Percentiles rank a stretch among this genome's conserved stretches.
phyloP scores from a whole-genome alignment of 2,888 invertebrate genomes.

The Drosophila meridiana region DNA sequence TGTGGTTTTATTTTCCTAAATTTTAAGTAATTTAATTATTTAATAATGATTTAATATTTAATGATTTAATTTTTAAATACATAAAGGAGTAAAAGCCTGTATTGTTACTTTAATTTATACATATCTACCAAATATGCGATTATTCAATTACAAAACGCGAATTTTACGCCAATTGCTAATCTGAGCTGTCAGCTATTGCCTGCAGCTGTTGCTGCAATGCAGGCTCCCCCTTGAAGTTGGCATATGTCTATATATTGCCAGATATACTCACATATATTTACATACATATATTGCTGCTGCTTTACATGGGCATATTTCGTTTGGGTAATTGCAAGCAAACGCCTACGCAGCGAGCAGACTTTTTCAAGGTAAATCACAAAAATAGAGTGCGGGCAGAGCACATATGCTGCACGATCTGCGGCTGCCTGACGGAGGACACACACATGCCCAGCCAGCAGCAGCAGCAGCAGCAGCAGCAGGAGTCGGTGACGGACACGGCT shows the following conservation, averaged over 20 bases:
- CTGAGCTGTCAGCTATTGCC: constrained; percentile 2
- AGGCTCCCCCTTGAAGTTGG: constrained; percentile 3
- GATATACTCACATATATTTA: not conserved
- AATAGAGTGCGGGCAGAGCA: constrained; percentile 56
- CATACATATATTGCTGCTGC: not conserved
- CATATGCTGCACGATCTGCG: constrained; percentile 29
- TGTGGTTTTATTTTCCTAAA: too few relatives aligned
- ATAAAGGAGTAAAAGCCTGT: not conserved
- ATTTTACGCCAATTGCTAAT: constrained; percentile 1
- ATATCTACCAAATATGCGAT: not conserved
- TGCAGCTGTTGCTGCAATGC: constrained; percentile 12
- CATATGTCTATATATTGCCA: not conserved
- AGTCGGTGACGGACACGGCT: constrained; percentile 73
- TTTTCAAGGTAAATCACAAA: constrained; percentile 75
- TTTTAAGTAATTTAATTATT: too few relatives aligned
- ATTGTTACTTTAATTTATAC: too few relatives aligned
- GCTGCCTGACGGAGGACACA: constrained; percentile 63
- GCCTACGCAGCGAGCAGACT: constrained; percentile 46
- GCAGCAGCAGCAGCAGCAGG: constrained; percentile 40
- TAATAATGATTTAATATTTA: too few relatives aligned
- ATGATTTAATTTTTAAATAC: not conserved
- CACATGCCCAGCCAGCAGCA: constrained; percentile 47
- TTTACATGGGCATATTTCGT: constrained; percentile 28
- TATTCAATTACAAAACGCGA: not conserved
- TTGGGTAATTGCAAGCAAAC: constrained; percentile 46